These are phyloP conservation scores for Rhyacophila evoluta DNA, from an alignment of 2,888 invertebrate species.

Conservation along the genomic window DNA sequence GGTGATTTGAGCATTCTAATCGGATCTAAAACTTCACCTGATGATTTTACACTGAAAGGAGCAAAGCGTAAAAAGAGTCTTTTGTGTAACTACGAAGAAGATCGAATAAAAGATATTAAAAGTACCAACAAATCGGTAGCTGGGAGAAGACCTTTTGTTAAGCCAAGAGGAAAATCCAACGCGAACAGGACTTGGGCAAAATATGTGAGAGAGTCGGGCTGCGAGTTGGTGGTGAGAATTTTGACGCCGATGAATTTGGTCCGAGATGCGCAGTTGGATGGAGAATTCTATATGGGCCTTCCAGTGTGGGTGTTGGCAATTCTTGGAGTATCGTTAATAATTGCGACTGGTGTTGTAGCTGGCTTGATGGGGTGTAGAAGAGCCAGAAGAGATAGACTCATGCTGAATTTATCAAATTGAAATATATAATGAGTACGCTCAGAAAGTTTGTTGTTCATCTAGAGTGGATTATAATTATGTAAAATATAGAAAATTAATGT, in stretches of 20 bases:
- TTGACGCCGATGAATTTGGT: slow-evolving; percentile 64
- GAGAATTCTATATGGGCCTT: slow-evolving; percentile 53
- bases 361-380: slow-evolving; percentile 62
- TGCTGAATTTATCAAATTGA: background rate
- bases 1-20: slow-evolving; percentile 74
- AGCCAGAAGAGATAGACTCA: slow-evolving; percentile 62
- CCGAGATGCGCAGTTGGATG: slow-evolving; percentile 56
- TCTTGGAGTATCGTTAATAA: slow-evolving; percentile 62
- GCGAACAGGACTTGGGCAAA: slow-evolving; percentile 80
- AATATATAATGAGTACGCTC: background rate
- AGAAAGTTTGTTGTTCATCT: too few relatives aligned
- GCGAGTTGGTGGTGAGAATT: slow-evolving; percentile 70
- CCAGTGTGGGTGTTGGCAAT: slow-evolving; percentile 62
- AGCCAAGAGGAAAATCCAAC: slow-evolving; percentile 71
- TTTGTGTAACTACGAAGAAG: slow-evolving; percentile 74
- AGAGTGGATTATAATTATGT: too few relatives aligned
- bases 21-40: slow-evolving; percentile 74
- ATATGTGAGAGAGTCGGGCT: slow-evolving; percentile 76
- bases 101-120: slow-evolving; percentile 68
- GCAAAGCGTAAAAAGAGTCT: slow-evolving; percentile 75
- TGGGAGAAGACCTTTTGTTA: slow-evolving; percentile 70
- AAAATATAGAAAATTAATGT: too few relatives aligned
- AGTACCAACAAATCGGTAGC: slow-evolving; percentile 68
- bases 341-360: slow-evolving; percentile 59
- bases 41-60: slow-evolving; percentile 74